Evolutionary conservation across 2,113 vertebrate genomes (phyloP).

Genomic region (Rhea americana): DNA sequence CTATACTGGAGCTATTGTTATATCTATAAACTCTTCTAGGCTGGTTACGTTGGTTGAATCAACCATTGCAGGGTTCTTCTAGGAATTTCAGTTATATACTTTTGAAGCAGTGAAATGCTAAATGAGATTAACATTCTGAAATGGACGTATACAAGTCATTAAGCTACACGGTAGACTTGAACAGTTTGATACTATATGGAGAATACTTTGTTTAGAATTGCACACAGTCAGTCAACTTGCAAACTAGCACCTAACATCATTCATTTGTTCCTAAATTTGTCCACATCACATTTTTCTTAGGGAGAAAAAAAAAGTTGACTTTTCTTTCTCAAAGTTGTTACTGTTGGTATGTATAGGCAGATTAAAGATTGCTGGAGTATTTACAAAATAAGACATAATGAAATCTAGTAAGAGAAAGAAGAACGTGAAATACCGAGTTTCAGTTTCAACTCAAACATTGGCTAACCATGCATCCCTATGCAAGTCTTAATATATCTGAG

Average conservation of each 20-base stretch:
- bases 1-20: background rate
- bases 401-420: background rate
- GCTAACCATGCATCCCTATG: fast-evolving
- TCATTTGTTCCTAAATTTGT: background rate
- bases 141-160: background rate
- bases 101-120: background rate
- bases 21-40: background rate
- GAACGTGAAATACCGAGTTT: background rate
- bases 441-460: background rate
- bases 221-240: background rate
- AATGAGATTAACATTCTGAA: background rate
- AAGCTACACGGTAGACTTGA: background rate
- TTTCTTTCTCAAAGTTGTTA: background rate
- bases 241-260: too few species aligned
- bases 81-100: background rate
- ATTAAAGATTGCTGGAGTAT: fast-evolving
- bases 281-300: background rate
- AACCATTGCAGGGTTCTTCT: background rate
- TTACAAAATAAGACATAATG: background rate
- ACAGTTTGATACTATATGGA: background rate
- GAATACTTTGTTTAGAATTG: background rate
- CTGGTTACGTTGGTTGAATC: background rate
- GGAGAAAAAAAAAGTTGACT: background rate
- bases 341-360: too few species aligned
- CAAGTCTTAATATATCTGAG: background rate